These are phyloP conservation scores for Sebastes steindachneri DNA, from an alignment of 2,797 vertebrate species.

Conservation along the genomic window DNA sequence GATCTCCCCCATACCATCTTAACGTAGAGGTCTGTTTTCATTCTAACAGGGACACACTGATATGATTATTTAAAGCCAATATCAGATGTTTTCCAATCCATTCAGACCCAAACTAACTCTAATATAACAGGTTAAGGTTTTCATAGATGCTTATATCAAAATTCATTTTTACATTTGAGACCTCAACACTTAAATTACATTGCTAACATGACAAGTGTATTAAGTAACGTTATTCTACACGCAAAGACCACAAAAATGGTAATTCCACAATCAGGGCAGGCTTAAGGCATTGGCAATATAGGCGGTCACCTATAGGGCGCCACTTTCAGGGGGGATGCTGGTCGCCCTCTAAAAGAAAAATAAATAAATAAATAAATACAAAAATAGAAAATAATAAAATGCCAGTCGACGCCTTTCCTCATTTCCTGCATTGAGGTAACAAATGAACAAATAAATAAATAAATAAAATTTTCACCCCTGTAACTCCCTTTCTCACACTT, in stretches of 20 bases:
- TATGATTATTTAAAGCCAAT: not conserved
- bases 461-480: too few species aligned
- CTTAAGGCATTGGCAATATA: too few species aligned
- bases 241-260: not conserved
- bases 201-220: not conserved
- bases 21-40: not conserved
- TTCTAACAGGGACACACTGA: not conserved
- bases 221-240: not conserved
- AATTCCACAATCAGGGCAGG: not conserved
- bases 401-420: too few species aligned
- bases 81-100: not conserved
- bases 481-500: too few species aligned
- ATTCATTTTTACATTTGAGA: not conserved
- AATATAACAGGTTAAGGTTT: not conserved
- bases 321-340: too few species aligned
- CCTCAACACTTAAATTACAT: not conserved
- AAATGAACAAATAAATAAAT: too few species aligned
- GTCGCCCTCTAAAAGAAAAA: too few species aligned
- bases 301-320: too few species aligned
- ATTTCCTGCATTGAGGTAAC: too few species aligned
- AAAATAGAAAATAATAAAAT: too few species aligned
- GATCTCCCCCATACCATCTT: not conserved
- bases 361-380: too few species aligned
- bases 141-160: not conserved
- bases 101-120: not conserved